Percentiles rank a stretch among this genome's conserved stretches.
Conservation (phyloP, 2,888 invertebrate genomes). For the Pristionchus japonicus region DNA sequence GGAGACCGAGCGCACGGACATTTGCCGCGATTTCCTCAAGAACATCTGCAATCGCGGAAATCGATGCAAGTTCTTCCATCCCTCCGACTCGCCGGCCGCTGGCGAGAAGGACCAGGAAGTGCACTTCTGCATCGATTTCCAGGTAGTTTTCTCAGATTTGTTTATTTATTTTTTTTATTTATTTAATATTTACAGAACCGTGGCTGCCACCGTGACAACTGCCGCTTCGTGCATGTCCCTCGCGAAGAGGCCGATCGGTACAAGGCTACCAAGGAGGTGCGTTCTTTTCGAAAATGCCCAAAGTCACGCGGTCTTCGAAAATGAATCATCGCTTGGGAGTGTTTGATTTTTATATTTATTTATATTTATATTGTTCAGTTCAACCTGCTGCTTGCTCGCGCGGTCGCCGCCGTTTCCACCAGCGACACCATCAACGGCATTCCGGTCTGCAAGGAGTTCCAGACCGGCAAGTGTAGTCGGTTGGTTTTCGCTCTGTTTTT, state of each 20-base stretch:
- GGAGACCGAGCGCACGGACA: constrained; percentile 41
- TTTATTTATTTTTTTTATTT: background rate
- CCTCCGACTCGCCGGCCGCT: constrained; percentile 70
- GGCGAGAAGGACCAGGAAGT: constrained; percentile 74
- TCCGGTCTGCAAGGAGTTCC: constrained; percentile 74
- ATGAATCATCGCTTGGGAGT: background rate
- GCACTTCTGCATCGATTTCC: constrained; percentile 81
- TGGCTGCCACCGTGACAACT: constrained; percentile 83
- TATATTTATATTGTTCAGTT: background rate
- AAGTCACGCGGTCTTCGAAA: background rate
- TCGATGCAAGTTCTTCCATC: constrained; percentile 80
- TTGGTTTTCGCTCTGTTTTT: background rate
- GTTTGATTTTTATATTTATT: background rate
- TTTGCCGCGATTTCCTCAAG: constrained; percentile 80
- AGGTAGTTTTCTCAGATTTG: constrained; percentile 74
- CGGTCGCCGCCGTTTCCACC: constrained; percentile 75
- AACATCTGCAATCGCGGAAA: constrained; percentile 81
- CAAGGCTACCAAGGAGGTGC: constrained; percentile 83
- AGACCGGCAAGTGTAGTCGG: constrained; percentile 71
- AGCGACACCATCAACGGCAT: constrained; percentile 73
- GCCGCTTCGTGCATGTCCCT: constrained; percentile 81
- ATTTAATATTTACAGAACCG: constrained; percentile 79
- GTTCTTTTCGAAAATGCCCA: constrained; percentile 70
- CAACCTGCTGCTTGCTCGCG: constrained; percentile 77
- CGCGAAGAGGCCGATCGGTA: constrained; percentile 84